Conservation (phyloP, 2,888 invertebrate species). For the Exephanes ischioxanthus region DNA sequence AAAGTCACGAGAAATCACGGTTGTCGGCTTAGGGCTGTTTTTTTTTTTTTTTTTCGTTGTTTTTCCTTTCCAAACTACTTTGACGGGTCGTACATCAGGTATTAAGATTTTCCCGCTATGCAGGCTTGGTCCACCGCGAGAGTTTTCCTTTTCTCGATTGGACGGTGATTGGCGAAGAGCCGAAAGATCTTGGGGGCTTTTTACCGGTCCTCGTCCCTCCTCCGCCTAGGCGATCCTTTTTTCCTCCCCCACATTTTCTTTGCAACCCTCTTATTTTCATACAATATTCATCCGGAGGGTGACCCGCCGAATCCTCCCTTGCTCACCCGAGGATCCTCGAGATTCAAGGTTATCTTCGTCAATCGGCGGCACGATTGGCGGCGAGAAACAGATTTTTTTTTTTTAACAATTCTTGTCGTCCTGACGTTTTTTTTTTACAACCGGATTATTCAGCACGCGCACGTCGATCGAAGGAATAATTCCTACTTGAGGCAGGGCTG, state of each 20-base stretch:
- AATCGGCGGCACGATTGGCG: too few species aligned
- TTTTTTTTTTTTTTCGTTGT: too few species aligned
- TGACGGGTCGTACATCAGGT: not conserved
- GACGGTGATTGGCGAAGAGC: not conserved
- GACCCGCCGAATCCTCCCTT: too few species aligned
- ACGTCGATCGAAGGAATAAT: too few species aligned
- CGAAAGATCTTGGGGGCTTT: not conserved
- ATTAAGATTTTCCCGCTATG: not conserved
- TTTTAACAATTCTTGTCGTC: too few species aligned
- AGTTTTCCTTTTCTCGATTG: not conserved
- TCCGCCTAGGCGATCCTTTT: not conserved
- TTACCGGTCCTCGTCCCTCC: not conserved
- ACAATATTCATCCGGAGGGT: conserved; percentile 11
- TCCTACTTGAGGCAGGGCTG: too few species aligned
- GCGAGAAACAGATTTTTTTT: too few species aligned
- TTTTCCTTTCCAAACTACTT: not conserved
- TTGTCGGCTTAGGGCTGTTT: not conserved
- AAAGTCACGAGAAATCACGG: conserved; percentile 48
- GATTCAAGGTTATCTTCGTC: too few species aligned
- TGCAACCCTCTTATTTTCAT: conserved; percentile 8
- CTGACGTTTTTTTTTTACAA: too few species aligned
- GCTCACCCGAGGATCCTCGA: too few species aligned
- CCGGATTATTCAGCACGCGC: too few species aligned
- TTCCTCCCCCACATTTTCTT: not conserved
- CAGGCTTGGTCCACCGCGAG: not conserved